Evolutionary conservation across 2,797 vertebrate species (phyloP).

Genomic region (Clamator glandarius): DNA sequence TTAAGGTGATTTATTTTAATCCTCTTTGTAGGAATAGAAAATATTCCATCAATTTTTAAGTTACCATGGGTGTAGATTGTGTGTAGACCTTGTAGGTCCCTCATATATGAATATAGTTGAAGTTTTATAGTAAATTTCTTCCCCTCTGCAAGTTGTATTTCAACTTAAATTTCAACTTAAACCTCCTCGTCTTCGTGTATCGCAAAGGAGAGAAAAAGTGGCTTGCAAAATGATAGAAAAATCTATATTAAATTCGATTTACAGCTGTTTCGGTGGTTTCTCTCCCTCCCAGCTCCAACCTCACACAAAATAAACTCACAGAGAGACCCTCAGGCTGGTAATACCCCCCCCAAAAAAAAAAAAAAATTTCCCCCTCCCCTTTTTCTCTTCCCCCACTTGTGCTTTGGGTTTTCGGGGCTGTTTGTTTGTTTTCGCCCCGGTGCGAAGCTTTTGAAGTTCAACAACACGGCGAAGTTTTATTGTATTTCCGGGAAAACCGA

Average conservation of each 20-base stretch:
- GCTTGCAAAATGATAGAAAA: background rate
- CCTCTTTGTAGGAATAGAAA: background rate
- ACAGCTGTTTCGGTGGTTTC: background rate
- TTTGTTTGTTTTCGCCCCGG: constrained; percentile 20
- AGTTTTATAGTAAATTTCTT: background rate
- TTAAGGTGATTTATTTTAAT: background rate
- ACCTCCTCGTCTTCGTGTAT: rapidly evolving
- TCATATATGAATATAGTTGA: background rate
- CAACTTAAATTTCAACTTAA: background rate
- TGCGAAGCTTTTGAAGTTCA: constrained; percentile 76
- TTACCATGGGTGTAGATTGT: rapidly evolving
- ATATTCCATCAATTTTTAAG: background rate
- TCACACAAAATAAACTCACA: background rate
- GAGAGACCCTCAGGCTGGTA: background rate
- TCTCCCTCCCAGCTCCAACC: background rate
- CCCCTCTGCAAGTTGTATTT: background rate
- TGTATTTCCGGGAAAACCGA: constrained; percentile 75
- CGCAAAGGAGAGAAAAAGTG: background rate
- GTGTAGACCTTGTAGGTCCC: rapidly evolving
- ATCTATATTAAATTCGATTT: rapidly evolving
- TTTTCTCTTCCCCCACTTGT: background rate
- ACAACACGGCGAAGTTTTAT: constrained; percentile 76
- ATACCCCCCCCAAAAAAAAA: too few species aligned
- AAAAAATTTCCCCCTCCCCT: too few species aligned
- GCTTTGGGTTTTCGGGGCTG: background rate